These are phyloP conservation scores for Vanessa tameamea DNA, from an alignment of 1,140 invertebrate species.

Conservation along the genomic window DNA sequence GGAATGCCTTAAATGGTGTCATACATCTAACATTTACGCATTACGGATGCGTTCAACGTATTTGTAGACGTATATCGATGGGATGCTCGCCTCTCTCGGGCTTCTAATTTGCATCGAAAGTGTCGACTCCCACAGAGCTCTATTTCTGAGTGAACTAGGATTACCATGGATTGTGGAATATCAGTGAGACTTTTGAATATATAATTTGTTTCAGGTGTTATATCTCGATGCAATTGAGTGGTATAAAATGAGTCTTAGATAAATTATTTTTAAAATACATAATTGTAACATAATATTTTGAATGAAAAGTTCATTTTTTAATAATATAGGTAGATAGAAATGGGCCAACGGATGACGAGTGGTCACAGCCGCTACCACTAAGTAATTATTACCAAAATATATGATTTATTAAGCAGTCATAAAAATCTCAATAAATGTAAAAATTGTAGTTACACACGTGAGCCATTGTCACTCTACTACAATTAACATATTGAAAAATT, in stretches of 20 bases:
- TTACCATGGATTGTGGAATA: not conserved
- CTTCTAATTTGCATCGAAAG: conserved; percentile 20
- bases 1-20: not conserved
- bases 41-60: conserved; percentile 12
- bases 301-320: too few species aligned
- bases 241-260: too few species aligned
- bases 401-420: too few species aligned
- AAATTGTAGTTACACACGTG: not conserved
- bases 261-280: too few species aligned
- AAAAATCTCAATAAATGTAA: not conserved
- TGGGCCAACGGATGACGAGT: too few species aligned
- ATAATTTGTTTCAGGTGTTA: too few species aligned
- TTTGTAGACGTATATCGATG: conserved; percentile 12
- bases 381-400: too few species aligned
- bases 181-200: not conserved
- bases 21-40: not conserved
- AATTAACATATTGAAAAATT: conserved; percentile 6
- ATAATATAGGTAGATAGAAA: too few species aligned
- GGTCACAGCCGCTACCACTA: too few species aligned
- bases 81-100: not conserved
- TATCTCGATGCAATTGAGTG: too few species aligned
- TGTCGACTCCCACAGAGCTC: conserved; percentile 11
- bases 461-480: not conserved
- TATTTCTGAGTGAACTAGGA: conserved; percentile 5
- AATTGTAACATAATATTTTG: too few species aligned